These are phyloP conservation scores for Leucoraja erinaceus DNA, from an alignment of 2,113 vertebrate genomes.

Conservation along the genomic window DNA sequence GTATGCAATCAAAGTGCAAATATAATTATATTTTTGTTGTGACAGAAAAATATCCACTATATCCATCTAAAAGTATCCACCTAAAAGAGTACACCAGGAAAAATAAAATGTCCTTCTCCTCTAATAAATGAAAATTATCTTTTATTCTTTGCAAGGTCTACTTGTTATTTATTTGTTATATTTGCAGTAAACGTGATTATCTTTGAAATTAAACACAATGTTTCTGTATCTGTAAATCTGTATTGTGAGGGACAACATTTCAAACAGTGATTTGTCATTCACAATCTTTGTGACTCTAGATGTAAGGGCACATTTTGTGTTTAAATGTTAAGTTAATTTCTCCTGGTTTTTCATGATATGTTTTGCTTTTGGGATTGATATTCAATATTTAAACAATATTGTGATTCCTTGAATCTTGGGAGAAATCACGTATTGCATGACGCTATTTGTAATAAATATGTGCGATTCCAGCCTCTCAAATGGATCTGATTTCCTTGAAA, in stretches of 20 bases:
- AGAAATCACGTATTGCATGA: background rate
- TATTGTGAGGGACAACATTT: background rate
- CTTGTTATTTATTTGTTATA: background rate
- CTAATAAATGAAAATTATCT: background rate
- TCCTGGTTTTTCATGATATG: background rate
- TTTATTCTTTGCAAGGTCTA: background rate
- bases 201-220: background rate
- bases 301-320: background rate
- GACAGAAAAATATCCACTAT: background rate
- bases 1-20: background rate
- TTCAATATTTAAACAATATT: background rate
- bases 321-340: background rate
- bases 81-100: background rate
- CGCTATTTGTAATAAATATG: background rate
- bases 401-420: background rate
- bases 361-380: slow-evolving; percentile 13
- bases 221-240: background rate
- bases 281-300: background rate
- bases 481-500: background rate
- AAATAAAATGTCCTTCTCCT: background rate
- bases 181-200: background rate
- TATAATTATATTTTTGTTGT: background rate
- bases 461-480: background rate
- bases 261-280: background rate
- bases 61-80: background rate